phyloP scores from a whole-genome alignment of 2,888 invertebrate genomes.

The Aphidius colemani region DNA sequence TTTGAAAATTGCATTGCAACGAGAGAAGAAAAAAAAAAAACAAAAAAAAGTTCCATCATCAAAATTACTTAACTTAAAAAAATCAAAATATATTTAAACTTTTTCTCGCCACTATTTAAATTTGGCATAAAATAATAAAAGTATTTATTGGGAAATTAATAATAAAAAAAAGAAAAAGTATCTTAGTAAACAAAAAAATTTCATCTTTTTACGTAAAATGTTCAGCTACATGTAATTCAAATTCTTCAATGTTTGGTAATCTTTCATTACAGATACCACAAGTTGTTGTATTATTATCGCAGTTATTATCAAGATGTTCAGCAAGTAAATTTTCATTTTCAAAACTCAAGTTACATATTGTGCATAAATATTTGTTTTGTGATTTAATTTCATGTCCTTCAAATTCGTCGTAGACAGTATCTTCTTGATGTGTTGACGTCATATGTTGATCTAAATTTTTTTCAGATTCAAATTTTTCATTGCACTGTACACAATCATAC shows the following conservation, averaged over 20 bases:
- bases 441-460: conserved; percentile 52
- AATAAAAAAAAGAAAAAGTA: no score
- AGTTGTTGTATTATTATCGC: conserved; percentile 44
- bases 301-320: conserved; percentile 52
- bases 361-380: conserved; percentile 42
- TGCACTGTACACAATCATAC: conserved; percentile 48
- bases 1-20: no score
- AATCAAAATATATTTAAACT: no score
- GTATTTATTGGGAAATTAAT: no score
- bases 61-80: no score
- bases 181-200: neutral
- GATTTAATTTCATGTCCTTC: conserved; percentile 44
- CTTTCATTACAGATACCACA: conserved; percentile 54
- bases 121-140: no score
- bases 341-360: conserved; percentile 51
- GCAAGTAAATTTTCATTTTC: conserved; percentile 44
- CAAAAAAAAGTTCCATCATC: no score
- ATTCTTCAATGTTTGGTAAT: conserved; percentile 48
- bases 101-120: no score
- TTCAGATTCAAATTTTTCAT: conserved; percentile 46
- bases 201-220: conserved; percentile 40
- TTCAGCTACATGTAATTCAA: conserved; percentile 53
- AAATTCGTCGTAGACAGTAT: conserved; percentile 51
- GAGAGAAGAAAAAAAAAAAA: no score
- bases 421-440: conserved; percentile 53